Base-by-base conservation (phyloP, 2,888 invertebrate species). In the Eristalis intricaria region DNA sequence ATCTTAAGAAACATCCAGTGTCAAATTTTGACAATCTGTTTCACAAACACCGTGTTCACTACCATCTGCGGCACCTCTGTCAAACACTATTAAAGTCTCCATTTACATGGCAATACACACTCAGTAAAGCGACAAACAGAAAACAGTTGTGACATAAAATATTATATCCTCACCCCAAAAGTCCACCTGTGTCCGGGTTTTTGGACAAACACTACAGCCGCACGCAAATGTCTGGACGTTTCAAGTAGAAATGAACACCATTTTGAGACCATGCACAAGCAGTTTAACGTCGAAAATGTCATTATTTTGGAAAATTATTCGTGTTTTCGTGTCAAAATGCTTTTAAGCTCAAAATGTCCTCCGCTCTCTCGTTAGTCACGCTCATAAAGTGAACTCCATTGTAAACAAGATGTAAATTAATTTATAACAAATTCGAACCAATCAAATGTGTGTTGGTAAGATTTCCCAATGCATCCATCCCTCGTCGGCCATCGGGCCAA, bases 351-450 rank as follows among this genome's bases (percentile, higher is more conserved):
- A n/a, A 8, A 50, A 19, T 19, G 50, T 50, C 7, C 8, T 19
- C 19, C 8, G n/a, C 50, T 19, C 50, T 19, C 50, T 50, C 50
- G 50, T 50, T 50, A 50, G n/a, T 50, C 50, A 19, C 50, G 50
- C 50, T 50, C 50, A 50, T 50, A 50, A 50, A 50, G 50, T 50
- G 50, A 50, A 50, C 50, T 50, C 19, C 19, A 50, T 50, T 50
- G 50, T 50, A 50, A 50, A 50, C 50, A 50, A 50, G 50, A 50
- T 50, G 50, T 50, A 50, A 50, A 50, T 50, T 50, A n/a, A 50
- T 50, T 50, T 50, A 19, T 50, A 50, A 50, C 50, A 50, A 50
- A 50, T 50, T 50, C 19, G 19, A 50, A 8, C 50, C 50, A 50
- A 50, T 50, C 50, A n/a, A 19, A 50, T 19, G 8, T n/a, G 19